Conservation (phyloP, 2,113 vertebrate genomes). For the Cavia aperea region DNA sequence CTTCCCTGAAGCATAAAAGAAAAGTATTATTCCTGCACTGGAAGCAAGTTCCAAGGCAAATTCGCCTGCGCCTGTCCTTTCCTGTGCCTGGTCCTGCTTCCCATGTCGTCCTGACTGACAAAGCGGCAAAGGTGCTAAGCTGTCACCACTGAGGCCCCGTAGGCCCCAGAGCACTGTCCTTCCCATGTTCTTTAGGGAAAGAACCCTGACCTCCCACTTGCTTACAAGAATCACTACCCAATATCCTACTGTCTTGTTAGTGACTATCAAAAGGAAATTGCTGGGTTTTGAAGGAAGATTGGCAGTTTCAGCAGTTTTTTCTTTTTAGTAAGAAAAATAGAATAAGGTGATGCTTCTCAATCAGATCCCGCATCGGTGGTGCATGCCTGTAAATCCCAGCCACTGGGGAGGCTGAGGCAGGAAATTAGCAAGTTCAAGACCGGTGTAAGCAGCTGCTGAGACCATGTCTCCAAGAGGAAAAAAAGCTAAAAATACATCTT, state of each 20-base stretch:
- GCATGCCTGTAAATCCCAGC: neutral
- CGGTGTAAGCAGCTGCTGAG: neutral
- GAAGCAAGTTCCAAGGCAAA: neutral
- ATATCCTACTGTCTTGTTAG: neutral
- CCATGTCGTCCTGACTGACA: neutral
- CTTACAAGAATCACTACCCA: slow-evolving; percentile 10
- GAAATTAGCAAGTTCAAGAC: neutral
- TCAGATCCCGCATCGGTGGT: neutral
- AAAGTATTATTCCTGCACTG: neutral
- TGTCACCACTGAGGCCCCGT: neutral
- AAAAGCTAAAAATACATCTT: neutral
- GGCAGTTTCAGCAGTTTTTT: neutral
- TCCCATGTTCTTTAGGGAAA: neutral
- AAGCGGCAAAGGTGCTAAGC: neutral
- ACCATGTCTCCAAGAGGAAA: neutral
- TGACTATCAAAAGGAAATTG: neutral
- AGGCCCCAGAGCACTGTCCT: no score
- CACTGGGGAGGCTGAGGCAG: neutral
- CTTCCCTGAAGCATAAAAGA: neutral
- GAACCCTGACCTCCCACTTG: neutral
- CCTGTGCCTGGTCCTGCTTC: neutral
- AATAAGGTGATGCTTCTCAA: neutral
- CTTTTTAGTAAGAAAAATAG: neutral
- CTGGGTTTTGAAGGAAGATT: neutral
- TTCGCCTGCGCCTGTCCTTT: neutral